A percentile compares a stretch with the other conserved stretches of the same genome.
phyloP scores from a whole-genome alignment of 1,140 invertebrate species.

The Stegodyphus dumicola region DNA sequence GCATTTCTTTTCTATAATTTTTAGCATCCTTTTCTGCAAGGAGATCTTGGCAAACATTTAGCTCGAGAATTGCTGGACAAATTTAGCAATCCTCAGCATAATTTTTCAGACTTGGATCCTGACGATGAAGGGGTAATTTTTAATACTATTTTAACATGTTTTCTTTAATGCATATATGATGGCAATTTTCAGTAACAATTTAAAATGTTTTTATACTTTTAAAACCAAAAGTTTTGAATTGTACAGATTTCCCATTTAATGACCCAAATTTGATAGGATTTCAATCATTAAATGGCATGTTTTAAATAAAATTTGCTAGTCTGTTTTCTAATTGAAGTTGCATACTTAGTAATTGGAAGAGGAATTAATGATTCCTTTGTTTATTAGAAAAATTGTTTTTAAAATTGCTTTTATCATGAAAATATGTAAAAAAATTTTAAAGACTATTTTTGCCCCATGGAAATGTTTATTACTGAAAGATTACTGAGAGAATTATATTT shows the following conservation, averaged over 20 bases:
- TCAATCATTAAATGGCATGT: too few species aligned
- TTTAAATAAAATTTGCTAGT: too few species aligned
- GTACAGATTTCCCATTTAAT: too few species aligned
- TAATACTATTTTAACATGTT: background rate
- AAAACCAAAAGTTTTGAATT: too few species aligned
- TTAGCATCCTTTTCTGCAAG: slow-evolving; percentile 92
- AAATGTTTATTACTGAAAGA: too few species aligned
- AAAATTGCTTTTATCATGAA: background rate
- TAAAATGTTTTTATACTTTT: too few species aligned
- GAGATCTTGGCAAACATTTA: slow-evolving; percentile 86
- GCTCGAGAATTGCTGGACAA: slow-evolving; percentile 96
- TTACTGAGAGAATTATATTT: too few species aligned
- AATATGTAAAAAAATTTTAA: background rate
- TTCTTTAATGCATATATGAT: background rate
- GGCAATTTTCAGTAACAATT: background rate
- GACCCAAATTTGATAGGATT: too few species aligned
- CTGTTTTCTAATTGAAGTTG: too few species aligned
- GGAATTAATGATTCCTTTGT: background rate
- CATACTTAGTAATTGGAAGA: too few species aligned
- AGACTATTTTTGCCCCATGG: too few species aligned
- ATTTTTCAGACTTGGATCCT: slow-evolving; percentile 80
- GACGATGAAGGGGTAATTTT: slow-evolving; percentile 86
- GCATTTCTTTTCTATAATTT: background rate
- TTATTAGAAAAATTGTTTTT: background rate
- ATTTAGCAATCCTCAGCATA: slow-evolving; percentile 89